Base-by-base conservation (phyloP, 1,140 invertebrate genomes). In the Pogonomyrmex barbatus region DNA sequence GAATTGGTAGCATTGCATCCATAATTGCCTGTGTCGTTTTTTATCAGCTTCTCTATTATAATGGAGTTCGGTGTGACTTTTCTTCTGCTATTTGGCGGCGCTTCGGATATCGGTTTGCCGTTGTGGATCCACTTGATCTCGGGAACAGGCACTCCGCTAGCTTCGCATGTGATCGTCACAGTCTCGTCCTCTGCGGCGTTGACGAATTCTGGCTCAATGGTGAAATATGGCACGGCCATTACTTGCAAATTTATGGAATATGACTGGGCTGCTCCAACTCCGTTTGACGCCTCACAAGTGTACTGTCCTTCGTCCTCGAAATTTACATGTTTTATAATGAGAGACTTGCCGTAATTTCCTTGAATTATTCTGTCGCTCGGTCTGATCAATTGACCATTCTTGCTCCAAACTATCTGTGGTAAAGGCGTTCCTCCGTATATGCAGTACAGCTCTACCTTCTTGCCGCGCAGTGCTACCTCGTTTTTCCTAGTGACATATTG, bases 1-100 rank as follows among this genome's bases (percentile, higher is more conserved):
- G 97, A 97, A 94, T 99, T 99, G 84, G 99, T 99, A 0, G 99
- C 99, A 95, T 99, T 99, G 95, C 99, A 99, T 67, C 99, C 99
- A 93, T 99, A 99, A 94, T 99, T 99, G 83, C 98, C 99, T 6
- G 99, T 99, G 94, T 99, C 99, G 58, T 96, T 96, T 94, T 98
- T 99, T 24, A 96, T 96, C 30, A 99, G 95, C 89, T 97, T 97
- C 14, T 97, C 96, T 86, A 99, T 98, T 2, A 97, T 96, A 60
- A 99, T 98, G 52, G 96, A 97, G 93, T 98, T 97, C 0, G 96
- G 92, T 0, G 95, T 95, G 12, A 98, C 96, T 88, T 95, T 95
- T 52, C 97, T 96, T 68, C 98, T 96, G 0, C 96, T 95, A 96
- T 98, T 99, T 0, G 95, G 95, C 14, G 96, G 96, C 1, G 97